Evolutionary conservation across 2,797 vertebrate species (phyloP), one percentile per base, ranked within the genome.

Genomic region (Antrozous pallidus): DNA sequence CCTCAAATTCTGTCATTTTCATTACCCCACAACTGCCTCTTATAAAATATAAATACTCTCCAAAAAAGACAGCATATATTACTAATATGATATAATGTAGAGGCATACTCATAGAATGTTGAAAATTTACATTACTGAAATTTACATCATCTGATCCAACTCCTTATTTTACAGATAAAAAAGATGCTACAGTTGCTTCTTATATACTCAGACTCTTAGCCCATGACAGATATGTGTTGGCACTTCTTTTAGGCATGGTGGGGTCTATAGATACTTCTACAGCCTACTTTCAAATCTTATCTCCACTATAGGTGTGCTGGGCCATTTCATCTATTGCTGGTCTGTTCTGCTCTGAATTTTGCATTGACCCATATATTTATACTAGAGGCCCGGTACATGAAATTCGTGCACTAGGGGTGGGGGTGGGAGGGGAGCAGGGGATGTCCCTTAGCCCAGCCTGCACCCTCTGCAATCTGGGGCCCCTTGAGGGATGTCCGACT

Each of bases 121-220:
- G 70, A 2, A n/a, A n/a, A n/a, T n/a, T n/a, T n/a, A n/a, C n/a
- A n/a, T n/a, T 77, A 75, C 28, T 91, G 4, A 67, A 88, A 56
- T 75, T 82, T 88, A 74, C 45, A 78, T 38, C 45, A 31, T 85
- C 73, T 88, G n/a, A 65, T 65, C 31, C n/a, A 65, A 28, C 67
- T 86, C 54, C 73, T 94, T 70, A 75, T 84, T 75, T 93, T 91
- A 81, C 40, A 80, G 28, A 56, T 63, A 85, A 51, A 28, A 82
- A 61, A 79, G 36, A 63, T 92, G n/a, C n/a, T 79, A 14, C 14
- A 91, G 38, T 88, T 94, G 58, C 71, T 84, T 84, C n/a, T n/a
- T 51, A 90, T 70, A 67, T 54, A 63, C 20, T 82, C 14, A 51
- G 9, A 67, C 63, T 45, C 58, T 86, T 88, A 86, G 61, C 13